Percentiles rank a stretch among this genome's conserved stretches.
Evolutionary conservation across 2,113 vertebrate species (phyloP).

Genomic region (Chiloscyllium plagiosum): DNA sequence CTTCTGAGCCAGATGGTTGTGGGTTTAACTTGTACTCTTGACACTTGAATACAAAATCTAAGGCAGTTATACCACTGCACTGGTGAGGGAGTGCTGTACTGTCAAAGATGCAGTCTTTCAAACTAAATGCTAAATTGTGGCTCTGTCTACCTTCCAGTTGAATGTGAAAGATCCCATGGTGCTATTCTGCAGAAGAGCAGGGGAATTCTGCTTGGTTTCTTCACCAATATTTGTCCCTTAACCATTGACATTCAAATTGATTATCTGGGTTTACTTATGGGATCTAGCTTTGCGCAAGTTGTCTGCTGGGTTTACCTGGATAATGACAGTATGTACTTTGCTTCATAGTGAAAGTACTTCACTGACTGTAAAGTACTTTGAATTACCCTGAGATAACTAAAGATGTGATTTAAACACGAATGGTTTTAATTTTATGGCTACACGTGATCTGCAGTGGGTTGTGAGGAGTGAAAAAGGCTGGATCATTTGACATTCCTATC

Average conservation of each 20-base stretch:
- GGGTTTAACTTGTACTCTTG: not conserved
- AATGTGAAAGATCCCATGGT: not conserved
- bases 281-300: not conserved
- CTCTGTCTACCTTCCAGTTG: not conserved
- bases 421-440: not conserved
- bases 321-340: not conserved
- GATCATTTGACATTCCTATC: not conserved
- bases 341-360: not conserved
- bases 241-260: not conserved
- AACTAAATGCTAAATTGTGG: not conserved
- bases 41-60: not conserved
- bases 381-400: not conserved
- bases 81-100: too few relatives aligned
- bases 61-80: too few relatives aligned
- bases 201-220: not conserved
- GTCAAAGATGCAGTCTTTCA: not conserved
- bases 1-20: too few relatives aligned
- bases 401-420: not conserved
- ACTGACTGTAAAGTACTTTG: not conserved
- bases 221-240: not conserved
- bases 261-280: not conserved
- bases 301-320: too few relatives aligned
- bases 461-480: not conserved
- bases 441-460: not conserved
- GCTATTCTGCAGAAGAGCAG: not conserved